Base-by-base conservation (phyloP, 2,888 invertebrate genomes). In the Drosophila longiperda region DNA sequence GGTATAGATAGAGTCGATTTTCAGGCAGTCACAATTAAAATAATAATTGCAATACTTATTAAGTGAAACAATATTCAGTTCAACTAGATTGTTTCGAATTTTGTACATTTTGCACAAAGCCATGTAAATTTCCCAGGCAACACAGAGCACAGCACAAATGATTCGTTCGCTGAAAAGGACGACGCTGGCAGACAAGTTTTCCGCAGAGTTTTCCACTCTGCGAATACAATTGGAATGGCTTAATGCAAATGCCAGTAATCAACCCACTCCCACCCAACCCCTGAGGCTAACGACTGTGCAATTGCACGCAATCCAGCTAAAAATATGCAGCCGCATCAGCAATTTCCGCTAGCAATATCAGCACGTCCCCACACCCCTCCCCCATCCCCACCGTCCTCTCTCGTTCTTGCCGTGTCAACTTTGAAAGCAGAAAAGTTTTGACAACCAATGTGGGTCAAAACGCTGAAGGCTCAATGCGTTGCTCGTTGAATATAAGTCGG, bases 391-490 rank as follows among this genome's bases (percentile, higher is more conserved):
- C 5, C 6, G 15, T 8, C 12, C 1, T 23, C 23, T 20, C 3
- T 70, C 60, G 36, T 54, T 42, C 17, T n/a, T 36, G 33, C 9
- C 23, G 54, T 54, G 50, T 54, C 42, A 66, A 74, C 61, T 65
- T 45, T 42, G 17, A 57, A 57, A 45, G 57, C 52, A 42, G 29
- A 53, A 70, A 78, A 82, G 65, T 85, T 84, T 68, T 68, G 67
- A 73, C 73, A 66, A 29, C 32, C 67, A 73, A 83, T 68, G 71
- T 82, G 78, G 82, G 82, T 80, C 81, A 84, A 70, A 63, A 63
- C 58, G 32, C 49, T 61, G 54, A 38, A 57, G 66, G 55, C 65
- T 67, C 20, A 23, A 45, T 23, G 32, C n/a, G 45, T 20, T 42
- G 66, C 4, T 33, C 42, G 17, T 50, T 70, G 59, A 68, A 54